These are phyloP conservation scores for Lanius ludovicianus DNA, from an alignment of 2,113 vertebrate genomes.

Conservation along the genomic window DNA sequence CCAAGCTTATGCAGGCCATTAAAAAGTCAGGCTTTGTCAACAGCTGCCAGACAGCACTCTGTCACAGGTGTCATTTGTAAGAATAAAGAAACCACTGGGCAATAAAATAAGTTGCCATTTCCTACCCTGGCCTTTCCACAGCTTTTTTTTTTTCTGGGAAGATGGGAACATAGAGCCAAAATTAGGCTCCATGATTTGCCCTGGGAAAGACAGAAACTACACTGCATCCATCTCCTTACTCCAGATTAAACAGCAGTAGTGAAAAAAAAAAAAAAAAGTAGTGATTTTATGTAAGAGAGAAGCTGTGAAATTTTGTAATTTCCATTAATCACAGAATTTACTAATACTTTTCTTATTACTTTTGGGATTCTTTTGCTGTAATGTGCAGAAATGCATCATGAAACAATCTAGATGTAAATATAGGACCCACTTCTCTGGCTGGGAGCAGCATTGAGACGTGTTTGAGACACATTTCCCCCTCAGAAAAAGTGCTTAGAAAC, in stretches of 20 bases:
- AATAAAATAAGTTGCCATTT: neutral
- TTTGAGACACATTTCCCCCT: neutral
- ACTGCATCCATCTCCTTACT: neutral
- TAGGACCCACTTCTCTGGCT: neutral
- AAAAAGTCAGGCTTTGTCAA: neutral
- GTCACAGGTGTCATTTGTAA: neutral
- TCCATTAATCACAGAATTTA: neutral
- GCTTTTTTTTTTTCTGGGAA: neutral
- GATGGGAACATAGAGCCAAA: neutral
- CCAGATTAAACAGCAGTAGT: neutral
- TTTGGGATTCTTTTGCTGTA: neutral
- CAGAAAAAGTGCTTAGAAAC: neutral
- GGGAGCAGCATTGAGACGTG: neutral
- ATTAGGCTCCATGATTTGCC: neutral
- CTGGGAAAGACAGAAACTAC: neutral
- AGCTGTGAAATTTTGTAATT: neutral
- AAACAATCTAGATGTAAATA: neutral
- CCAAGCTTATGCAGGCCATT: neutral
- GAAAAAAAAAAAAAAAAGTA: neutral
- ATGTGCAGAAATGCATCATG: fast-evolving
- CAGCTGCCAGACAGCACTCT: neutral
- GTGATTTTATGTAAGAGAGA: neutral
- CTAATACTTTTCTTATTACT: too few species aligned
- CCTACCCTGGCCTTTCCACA: neutral
- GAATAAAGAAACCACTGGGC: neutral